Conservation (phyloP, 2,113 vertebrate species). For the Colinus virginianus region DNA sequence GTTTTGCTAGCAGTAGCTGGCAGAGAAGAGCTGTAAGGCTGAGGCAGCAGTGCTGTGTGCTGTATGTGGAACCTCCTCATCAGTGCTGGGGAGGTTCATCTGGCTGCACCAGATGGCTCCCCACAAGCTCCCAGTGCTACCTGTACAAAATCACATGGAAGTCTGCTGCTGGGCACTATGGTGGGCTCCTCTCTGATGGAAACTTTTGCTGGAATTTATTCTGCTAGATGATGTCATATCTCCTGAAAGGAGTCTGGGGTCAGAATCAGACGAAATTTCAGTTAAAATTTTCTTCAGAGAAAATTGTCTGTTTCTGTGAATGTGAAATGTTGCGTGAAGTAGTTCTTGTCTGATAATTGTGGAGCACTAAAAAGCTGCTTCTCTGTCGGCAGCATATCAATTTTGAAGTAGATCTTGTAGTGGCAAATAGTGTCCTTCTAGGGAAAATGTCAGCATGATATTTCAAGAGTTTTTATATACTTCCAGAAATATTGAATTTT, state of each 20-base stretch:
- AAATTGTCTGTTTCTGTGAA: background rate
- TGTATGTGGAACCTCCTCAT: background rate
- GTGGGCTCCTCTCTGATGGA: background rate
- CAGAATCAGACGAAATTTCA: background rate
- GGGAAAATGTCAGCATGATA: slow-evolving; percentile 45
- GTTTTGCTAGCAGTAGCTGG: background rate
- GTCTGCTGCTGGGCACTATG: background rate
- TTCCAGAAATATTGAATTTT: slow-evolving; percentile 40
- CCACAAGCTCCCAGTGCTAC: accelerated
- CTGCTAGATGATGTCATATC: background rate
- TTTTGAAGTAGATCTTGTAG: slow-evolving; percentile 4
- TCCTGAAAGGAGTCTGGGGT: background rate
- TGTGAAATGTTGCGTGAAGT: background rate
- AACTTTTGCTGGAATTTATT: background rate
- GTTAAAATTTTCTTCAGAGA: background rate
- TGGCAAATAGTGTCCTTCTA: background rate
- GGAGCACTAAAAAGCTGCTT: background rate
- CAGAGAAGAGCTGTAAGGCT: background rate
- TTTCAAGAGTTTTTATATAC: slow-evolving; percentile 23
- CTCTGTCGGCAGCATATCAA: background rate
- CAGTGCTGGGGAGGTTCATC: background rate
- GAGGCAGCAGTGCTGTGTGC: background rate
- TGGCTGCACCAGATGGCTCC: background rate
- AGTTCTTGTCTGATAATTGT: background rate
- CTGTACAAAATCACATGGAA: background rate